Evolutionary conservation across 2,113 vertebrate genomes (phyloP).

Genomic region (Coturnix japonica): DNA sequence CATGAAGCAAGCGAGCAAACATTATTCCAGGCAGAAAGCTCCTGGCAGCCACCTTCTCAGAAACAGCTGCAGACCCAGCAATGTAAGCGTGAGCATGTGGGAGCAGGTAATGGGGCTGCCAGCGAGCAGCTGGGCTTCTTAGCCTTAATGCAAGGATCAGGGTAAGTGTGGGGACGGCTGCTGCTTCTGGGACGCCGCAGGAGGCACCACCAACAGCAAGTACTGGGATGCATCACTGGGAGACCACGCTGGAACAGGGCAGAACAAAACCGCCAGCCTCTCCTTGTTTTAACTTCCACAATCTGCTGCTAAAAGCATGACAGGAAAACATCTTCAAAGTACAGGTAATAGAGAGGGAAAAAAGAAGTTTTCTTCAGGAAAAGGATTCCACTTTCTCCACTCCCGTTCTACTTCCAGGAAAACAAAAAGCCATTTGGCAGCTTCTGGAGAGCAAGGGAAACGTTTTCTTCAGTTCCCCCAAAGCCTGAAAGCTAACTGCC

Average conservation of each 20-base stretch:
- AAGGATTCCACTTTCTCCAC: neutral
- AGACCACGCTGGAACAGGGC: neutral
- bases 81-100: fast-evolving
- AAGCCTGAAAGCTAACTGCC: neutral
- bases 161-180: conserved; percentile 5
- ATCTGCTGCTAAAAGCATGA: neutral
- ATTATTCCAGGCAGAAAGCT: neutral
- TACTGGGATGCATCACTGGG: conserved; percentile 32
- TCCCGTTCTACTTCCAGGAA: neutral
- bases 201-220: conserved; percentile 48
- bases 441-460: neutral
- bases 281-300: neutral
- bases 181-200: neutral
- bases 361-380: neutral
- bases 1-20: neutral
- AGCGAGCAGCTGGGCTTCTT: neutral
- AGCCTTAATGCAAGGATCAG: neutral
- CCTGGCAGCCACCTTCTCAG: neutral
- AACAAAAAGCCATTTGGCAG: neutral
- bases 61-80: neutral
- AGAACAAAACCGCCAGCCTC: neutral
- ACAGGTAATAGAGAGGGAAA: neutral
- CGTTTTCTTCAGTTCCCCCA: neutral
- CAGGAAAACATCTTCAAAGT: neutral
- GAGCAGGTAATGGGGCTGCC: neutral